Base-by-base conservation (phyloP, 1,140 invertebrate species). In the Macrobrachium rosenbergii region DNA sequence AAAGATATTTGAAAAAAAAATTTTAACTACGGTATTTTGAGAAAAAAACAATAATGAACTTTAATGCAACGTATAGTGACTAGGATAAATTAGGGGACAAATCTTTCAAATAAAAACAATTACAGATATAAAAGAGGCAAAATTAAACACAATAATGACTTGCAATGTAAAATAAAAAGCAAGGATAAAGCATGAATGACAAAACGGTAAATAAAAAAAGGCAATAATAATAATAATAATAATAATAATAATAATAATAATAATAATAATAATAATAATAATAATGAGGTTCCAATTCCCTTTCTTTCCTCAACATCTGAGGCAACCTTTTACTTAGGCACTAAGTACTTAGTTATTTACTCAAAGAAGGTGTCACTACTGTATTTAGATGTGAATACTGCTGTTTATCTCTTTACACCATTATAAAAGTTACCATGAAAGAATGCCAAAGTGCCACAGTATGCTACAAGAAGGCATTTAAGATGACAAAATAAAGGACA, bases 251-350 rank as follows among this genome's bases (percentile, higher is more conserved):
- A 75, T 75, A 75, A 75, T 75, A 75, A 75, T 75, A 75, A 75
- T 73, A 73, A 75, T 75, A 75, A 75, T 43, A 75, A 75, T 75
- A 75, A 75, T 75, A 75, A 75, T 75, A 75, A 79, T 58, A 79
- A 79, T n/a, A n/a, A 58, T 23, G 14, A 17, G 11, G 7, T 21
- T 62, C n/a, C 12, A 28, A 79, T 52, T 59, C 28, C 28, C 28
- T 37, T 37, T 37, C 28, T 37, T 37, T 37, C 28, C 28, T 37
- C 28, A 37, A 37, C 1, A 37, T 52, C 52, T 12, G 12, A 52
- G 52, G 52, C 6, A 52, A 52, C 52, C 6, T 52, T 52, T 52
- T 52, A 12, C 52, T 52, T 12, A 52, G 52, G 52, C 52, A 52
- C 52, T 52, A 52, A 52, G 52, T 12, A 10, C 52, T 52, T 52